Conservation (phyloP, 2,888 invertebrate species). For the Pristionchus mayeri region DNA sequence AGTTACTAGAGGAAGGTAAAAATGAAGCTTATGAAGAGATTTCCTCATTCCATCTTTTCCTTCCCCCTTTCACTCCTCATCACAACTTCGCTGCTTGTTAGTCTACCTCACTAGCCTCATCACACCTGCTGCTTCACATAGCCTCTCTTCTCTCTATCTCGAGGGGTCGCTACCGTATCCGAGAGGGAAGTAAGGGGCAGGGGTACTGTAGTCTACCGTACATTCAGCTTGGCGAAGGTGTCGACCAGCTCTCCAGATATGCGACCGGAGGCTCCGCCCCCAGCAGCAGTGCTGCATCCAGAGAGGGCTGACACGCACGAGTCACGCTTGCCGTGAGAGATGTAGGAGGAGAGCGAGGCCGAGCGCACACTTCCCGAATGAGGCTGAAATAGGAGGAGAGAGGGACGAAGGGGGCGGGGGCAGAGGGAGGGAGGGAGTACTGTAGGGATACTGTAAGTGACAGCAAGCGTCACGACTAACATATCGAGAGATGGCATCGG, state of each 20-base stretch:
- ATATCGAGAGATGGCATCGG: neutral
- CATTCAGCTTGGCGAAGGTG: slow-evolving; percentile 74
- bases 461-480: slow-evolving; percentile 20
- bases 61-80: too few species aligned
- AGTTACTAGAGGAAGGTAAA: neutral
- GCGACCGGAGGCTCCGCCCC: neutral
- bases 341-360: slow-evolving; percentile 71
- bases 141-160: neutral
- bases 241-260: slow-evolving; percentile 65
- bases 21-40: too few species aligned
- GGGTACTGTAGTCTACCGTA: slow-evolving; percentile 55
- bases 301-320: slow-evolving; percentile 73
- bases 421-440: slow-evolving; percentile 12
- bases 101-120: neutral
- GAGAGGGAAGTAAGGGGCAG: too few species aligned
- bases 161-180: neutral
- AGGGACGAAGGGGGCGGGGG: slow-evolving; percentile 12
- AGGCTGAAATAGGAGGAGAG: slow-evolving; percentile 54
- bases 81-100: slow-evolving; percentile 10
- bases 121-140: neutral
- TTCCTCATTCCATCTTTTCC: too few species aligned
- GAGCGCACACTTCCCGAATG: slow-evolving; percentile 68
- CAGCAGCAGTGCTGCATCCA: slow-evolving; percentile 58
- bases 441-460: slow-evolving; percentile 11
- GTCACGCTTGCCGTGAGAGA: slow-evolving; percentile 72